phyloP scores from a whole-genome alignment of 2,797 vertebrate species.

The Emys orbicularis region DNA sequence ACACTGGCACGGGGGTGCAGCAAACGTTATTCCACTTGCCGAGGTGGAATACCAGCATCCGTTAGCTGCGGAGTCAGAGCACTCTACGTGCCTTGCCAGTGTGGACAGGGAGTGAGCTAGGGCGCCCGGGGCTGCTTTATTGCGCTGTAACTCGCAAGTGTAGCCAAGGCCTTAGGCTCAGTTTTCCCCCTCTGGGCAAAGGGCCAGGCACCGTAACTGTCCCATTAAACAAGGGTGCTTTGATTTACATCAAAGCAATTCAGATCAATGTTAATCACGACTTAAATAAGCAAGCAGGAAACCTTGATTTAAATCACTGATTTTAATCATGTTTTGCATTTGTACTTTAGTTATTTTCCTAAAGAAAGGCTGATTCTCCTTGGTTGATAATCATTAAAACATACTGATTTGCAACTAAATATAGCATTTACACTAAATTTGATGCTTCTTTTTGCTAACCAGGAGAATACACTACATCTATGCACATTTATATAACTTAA shows the following conservation, averaged over 20 bases:
- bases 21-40: no score
- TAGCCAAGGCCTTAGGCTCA: not conserved
- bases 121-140: no score
- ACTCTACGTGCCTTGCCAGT: no score
- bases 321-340: not conserved
- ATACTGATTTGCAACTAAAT: not conserved
- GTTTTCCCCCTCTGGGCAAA: not conserved
- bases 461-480: not conserved
- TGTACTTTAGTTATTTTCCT: not conserved
- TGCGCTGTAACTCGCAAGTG: no score
- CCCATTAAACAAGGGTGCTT: slow-evolving; percentile 32
- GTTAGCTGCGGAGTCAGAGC: no score
- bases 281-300: not conserved
- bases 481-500: not conserved
- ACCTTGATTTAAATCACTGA: not conserved
- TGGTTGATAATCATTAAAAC: not conserved
- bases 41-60: no score
- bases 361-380: not conserved
- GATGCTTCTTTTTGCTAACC: not conserved
- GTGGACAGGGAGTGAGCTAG: no score
- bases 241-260: not conserved
- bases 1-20: no score
- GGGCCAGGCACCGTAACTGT: not conserved
- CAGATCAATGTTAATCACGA: not conserved
- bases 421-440: not conserved